Evolutionary conservation across 2,888 invertebrate species (phyloP), one percentile per base, ranked within the genome.

Genomic region (Melieria crassipennis): DNA sequence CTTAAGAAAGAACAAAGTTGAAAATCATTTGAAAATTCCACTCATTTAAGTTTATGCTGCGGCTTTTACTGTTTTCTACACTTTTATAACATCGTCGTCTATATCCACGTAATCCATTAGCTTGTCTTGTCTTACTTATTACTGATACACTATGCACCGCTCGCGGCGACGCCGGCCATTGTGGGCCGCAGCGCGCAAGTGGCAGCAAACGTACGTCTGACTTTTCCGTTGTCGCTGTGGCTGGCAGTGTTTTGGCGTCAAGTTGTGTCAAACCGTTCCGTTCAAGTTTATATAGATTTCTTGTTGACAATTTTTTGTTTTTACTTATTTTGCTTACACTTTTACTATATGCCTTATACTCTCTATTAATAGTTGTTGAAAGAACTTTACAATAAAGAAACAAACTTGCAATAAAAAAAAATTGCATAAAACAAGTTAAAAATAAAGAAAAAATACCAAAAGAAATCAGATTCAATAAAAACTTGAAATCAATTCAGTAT

Each of bases 201-300:
- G 30, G 30, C 30, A 30, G 30, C 30, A 30, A 30, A 30, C 30
- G 30, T 30, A 30, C 30, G 30, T 30, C 30, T 30, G 66, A 67
- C 71, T 47, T 73, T 69, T 45, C 65, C 55, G 43, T 47, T 76
- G 72, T 82, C 81, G 80, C 80, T 82, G 83, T 83, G 83, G 83
- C 83, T 84, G 83, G 83, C 83, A 83, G 83, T 83, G 83, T 84
- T 81, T 83, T 84, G 84, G 84, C 83, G 81, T 84, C 83, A 83
- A 83, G 83, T 83, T 83, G 83, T 83, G 83, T 83, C 84, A 84
- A 83, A 83, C 82, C 83, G 79, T 82, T 79, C 83, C 81, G 75
- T 82, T 80, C 83, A 84, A 82, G 79, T 50, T 63, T 30, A 30
- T 30, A 30, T 30, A 30, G 30, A 30, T 30, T 30, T 30, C 30